Conservation (phyloP, 2,888 invertebrate genomes). For the Dryobotodes eremita region DNA sequence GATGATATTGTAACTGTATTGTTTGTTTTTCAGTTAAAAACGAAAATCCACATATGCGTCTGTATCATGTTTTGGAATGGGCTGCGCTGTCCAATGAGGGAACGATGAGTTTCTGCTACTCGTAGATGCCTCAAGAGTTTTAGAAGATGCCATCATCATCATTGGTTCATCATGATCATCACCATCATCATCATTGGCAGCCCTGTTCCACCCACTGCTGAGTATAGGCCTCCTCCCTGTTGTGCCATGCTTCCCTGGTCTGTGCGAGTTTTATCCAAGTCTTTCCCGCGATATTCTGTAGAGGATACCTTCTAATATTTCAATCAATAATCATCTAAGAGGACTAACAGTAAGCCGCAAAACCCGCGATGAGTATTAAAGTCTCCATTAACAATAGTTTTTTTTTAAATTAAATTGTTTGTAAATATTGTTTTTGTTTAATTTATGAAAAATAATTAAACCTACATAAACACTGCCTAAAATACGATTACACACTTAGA, state of each 20-base stretch:
- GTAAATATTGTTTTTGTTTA: conserved; percentile 1
- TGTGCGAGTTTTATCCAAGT: background rate
- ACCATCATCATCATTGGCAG: no score
- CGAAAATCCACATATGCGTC: conserved; percentile 84
- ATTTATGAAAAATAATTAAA: background rate
- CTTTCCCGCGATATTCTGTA: background rate
- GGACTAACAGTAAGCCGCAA: background rate
- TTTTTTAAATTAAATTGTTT: background rate
- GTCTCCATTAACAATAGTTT: background rate
- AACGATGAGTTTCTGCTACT: conserved; percentile 75
- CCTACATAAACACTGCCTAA: background rate
- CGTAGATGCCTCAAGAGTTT: conserved; percentile 1
- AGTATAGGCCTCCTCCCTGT: background rate
- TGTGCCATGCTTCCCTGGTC: no score
- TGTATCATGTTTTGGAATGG: conserved; percentile 84
- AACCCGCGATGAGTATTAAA: background rate
- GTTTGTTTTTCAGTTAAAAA: conserved; percentile 80
- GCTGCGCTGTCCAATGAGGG: conserved; percentile 81
- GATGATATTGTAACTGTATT: background rate
- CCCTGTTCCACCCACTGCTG: no score
- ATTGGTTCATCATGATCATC: background rate
- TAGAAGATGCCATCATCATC: background rate
- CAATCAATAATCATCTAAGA: background rate
- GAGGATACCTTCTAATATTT: background rate
- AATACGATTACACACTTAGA: background rate